These are phyloP conservation scores for Artibeus jamaicensis DNA, from an alignment of 2,797 vertebrate species.

Conservation along the genomic window DNA sequence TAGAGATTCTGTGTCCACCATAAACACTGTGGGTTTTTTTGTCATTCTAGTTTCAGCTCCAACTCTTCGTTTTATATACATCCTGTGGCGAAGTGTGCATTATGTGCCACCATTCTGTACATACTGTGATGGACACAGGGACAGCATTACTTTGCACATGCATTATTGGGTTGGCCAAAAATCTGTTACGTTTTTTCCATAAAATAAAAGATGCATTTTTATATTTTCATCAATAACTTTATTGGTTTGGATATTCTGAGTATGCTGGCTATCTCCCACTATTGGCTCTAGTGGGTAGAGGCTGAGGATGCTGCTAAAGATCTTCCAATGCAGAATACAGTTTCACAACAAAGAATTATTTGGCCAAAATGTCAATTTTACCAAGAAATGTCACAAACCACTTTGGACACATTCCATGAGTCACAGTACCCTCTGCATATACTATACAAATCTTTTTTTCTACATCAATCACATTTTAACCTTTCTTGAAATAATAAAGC, in stretches of 20 bases:
- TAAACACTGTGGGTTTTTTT: background rate
- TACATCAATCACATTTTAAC: background rate
- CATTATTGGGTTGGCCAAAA: background rate
- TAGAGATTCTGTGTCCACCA: background rate
- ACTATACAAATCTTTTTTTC: background rate
- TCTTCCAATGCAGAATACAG: background rate
- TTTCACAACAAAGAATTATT: background rate
- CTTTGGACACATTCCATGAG: background rate
- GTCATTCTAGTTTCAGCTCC: background rate
- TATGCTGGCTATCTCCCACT: background rate
- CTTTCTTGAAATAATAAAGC: background rate
- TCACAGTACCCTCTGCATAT: background rate
- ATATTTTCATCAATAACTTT: background rate
- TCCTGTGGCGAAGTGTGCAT: background rate
- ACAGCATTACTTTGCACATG: background rate
- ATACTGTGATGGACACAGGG: background rate
- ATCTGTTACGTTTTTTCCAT: background rate
- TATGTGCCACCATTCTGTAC: background rate
- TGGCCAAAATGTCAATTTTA: background rate
- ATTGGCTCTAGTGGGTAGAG: background rate
- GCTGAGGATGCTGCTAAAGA: background rate
- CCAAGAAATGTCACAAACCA: background rate
- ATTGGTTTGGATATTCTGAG: background rate
- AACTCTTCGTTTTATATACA: background rate
- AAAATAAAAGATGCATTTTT: background rate